Base-by-base conservation (phyloP, 2,113 vertebrate genomes). In the Megaceryle torquata region DNA sequence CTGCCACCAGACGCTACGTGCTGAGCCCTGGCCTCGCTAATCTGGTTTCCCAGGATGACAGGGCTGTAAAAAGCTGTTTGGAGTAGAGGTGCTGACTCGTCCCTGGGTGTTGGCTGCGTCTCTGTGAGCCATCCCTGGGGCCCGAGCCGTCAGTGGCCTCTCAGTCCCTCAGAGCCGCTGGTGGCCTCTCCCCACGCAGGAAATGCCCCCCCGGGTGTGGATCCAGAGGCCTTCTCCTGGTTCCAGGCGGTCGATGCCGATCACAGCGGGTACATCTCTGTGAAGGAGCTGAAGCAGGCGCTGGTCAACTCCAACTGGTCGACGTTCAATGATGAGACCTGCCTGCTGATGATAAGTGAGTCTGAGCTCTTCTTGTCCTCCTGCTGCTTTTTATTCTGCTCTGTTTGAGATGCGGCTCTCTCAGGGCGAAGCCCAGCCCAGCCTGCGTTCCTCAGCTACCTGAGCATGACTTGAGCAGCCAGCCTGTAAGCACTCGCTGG, bases 261-360 rank as follows among this genome's bases (percentile, higher is more conserved):
- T 95, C 98, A 43, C 96, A 99, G 99, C 7, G 99, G 99, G 72
- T 99, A 94, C 96, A 99, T 99, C 97, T 98, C 98, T 9, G 82
- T 97, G 28, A 99, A 98, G 95, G 99, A 99, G 97, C 98, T 99
- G 76, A 99, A 99, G 87, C 99, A 99, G 96, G 99, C 99, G 0
- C 98, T 99, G 14, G 97, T 99, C 95, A 99, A 99, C 97, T 98
- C 98, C 96, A 99, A 99, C 98, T 99, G 98, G 98, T 98, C 99
- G 1, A 60, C 98, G 2, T 99, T 99, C 97, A 99, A 98, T 8
- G 99, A 99, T 0, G 99, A 99, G 96, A 99, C 99, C 6, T 99
- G 99, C 92, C 96, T 98, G 74, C 98, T 99, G 98, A 99, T 99
- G 99, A 98, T 99, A 91, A 99, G 99, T 99, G 96, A 99, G 99